Evolutionary conservation across 2,797 vertebrate species (phyloP).

Genomic region (Ara ararauna): DNA sequence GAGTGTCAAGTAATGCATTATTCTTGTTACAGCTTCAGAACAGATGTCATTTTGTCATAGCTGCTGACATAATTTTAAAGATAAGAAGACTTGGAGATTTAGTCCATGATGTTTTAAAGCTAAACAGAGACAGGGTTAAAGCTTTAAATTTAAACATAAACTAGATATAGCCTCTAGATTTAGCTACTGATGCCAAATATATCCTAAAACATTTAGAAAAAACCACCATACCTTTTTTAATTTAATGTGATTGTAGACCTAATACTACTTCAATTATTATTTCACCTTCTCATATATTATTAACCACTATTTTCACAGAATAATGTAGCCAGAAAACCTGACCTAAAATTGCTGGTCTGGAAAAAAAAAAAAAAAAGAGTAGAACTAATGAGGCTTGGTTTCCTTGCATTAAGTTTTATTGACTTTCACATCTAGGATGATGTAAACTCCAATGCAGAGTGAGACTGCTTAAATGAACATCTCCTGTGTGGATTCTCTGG

Average conservation of each 20-base stretch:
- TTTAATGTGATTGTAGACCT: neutral
- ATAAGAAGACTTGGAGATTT: slow-evolving; percentile 70
- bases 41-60: slow-evolving; percentile 63
- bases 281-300: slow-evolving; percentile 15
- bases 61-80: slow-evolving; percentile 60
- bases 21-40: slow-evolving; percentile 13
- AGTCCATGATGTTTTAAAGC: slow-evolving; percentile 37
- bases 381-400: slow-evolving; percentile 42
- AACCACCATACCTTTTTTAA: neutral
- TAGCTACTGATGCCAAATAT: neutral
- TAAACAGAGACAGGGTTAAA: slow-evolving; percentile 59
- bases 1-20: neutral
- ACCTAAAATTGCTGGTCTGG: neutral
- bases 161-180: neutral
- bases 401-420: slow-evolving; percentile 43
- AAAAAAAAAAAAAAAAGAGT: neutral
- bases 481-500: neutral
- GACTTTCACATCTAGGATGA: neutral
- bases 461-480: slow-evolving; percentile 19
- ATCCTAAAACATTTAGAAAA: neutral
- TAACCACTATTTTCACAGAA: neutral
- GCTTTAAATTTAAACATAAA: slow-evolving; percentile 58
- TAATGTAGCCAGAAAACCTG: neutral
- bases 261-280: neutral
- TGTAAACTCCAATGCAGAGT: slow-evolving; percentile 13